These are phyloP conservation scores for Sebastes glaucus DNA, from an alignment of 2,797 vertebrate species.

Conservation along the genomic window DNA sequence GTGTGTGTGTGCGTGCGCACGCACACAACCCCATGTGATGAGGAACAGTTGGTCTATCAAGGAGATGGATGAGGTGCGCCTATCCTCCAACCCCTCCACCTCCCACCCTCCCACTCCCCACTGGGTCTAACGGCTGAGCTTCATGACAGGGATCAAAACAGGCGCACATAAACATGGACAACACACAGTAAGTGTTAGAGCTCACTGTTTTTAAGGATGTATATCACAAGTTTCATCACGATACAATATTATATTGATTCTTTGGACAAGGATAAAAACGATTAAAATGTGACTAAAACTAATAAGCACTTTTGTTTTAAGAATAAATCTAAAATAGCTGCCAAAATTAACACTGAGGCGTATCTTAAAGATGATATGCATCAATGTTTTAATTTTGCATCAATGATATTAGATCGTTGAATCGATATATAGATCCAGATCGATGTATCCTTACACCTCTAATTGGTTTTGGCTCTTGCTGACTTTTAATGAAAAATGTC, in stretches of 20 bases:
- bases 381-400: too few species aligned
- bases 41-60: slow-evolving; percentile 68
- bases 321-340: too few species aligned
- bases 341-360: too few species aligned
- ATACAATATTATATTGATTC: too few species aligned
- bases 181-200: not conserved
- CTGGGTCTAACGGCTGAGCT: slow-evolving; percentile 37
- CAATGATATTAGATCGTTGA: too few species aligned
- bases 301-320: too few species aligned
- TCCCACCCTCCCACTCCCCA: not conserved
- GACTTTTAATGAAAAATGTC: not conserved
- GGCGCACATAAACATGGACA: not conserved
- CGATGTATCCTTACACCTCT: too few species aligned
- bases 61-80: slow-evolving; percentile 56
- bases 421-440: too few species aligned
- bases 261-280: too few species aligned
- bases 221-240: too few species aligned
- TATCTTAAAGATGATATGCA: too few species aligned
- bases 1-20: slow-evolving; percentile 5
- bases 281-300: too few species aligned
- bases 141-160: slow-evolving; percentile 27
- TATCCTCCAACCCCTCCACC: slow-evolving; percentile 5
- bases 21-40: slow-evolving; percentile 45
- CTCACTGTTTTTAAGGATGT: not conserved
- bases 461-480: not conserved